Evolutionary conservation across 2,113 vertebrate genomes (phyloP).

Genomic region (Gavialis gangeticus): DNA sequence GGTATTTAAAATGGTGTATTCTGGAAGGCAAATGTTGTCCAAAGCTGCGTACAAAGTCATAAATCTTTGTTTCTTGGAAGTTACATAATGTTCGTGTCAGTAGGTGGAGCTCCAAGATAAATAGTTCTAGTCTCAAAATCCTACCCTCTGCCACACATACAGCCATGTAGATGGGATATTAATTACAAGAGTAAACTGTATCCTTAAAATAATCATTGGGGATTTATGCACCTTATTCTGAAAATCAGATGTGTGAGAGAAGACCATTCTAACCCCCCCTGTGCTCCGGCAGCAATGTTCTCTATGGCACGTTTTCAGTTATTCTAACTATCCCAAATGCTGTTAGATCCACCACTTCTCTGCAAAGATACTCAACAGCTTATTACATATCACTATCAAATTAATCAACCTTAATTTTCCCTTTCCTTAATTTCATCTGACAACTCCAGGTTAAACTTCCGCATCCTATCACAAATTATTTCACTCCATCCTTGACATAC

Average conservation of each 20-base stretch:
- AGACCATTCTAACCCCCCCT: not conserved
- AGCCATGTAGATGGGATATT: conserved; percentile 13
- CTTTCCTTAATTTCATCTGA: not conserved
- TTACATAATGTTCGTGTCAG: not conserved
- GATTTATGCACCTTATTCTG: conserved; percentile 43
- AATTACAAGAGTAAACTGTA: conserved; percentile 54
- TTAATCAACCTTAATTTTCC: conserved; percentile 28
- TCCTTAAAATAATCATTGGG: conserved; percentile 55
- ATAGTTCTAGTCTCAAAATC: conserved; percentile 1
- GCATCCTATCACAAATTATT: not conserved
- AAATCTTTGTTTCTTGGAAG: not conserved
- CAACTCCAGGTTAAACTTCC: not conserved
- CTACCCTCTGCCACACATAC: conserved; percentile 12
- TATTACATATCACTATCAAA: not conserved
- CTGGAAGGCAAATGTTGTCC: not conserved
- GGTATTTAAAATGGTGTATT: not conserved
- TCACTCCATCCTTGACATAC: not conserved
- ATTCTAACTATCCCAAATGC: not conserved
- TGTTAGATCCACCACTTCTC: not conserved
- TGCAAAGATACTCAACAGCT: not conserved
- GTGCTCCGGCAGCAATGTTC: not conserved
- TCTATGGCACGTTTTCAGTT: conserved; percentile 28
- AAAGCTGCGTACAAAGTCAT: not conserved
- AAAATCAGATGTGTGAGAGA: conserved; percentile 22
- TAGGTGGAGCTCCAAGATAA: conserved; percentile 73